Base-by-base conservation (phyloP, 2,888 invertebrate species). In the Drosophila nigritarsus region DNA sequence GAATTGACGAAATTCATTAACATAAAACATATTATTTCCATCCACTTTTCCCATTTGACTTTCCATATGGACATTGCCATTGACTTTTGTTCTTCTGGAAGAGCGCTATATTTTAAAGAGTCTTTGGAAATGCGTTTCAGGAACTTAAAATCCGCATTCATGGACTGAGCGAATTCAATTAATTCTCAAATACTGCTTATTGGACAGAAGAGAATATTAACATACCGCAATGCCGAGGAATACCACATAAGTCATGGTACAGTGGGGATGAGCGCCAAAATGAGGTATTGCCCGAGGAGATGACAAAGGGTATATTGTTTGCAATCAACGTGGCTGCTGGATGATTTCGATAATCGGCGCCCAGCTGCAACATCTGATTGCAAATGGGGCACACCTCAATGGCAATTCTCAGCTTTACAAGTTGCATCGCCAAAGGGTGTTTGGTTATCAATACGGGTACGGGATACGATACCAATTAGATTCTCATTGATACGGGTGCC, bases 341-440 rank as follows among this genome's bases (percentile, higher is more conserved):
- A 93, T 97, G 97, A 91, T 97, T 97, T 18, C 97, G 94, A 27
- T 96, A 92, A 91, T 97, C 97, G 2, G 94, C 92, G 2, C 96
- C 95, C 30, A 97, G 93, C 70, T 94, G 95, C 49, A 97, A 92
- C 8, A 96, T 95, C 90, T 96, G 95, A 92, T 97, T 97, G 0
- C 97, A 97, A 74, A 97, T 95, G 0, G 97, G 96, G 91, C 96
- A 96, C 0, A 97, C 94, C 93, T 97, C 97, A 32, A 97, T 92
- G 0, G 96, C 96, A 34, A 97, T 96, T 32, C 94, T 92, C 24
- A 93, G 94, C 29, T 94, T 94, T 0, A 95, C 94, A 64, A 95
- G 89, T 56, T 94, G 91, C 90, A 96, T 91, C 0, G 96, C 91
- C 49, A 94, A 75, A 0, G 97, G 97, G 91, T 97, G 97, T 89